A percentile compares a stretch with the other conserved stretches of the same genome.
Evolutionary conservation across 2,888 invertebrate genomes (phyloP).

Genomic region (Chironomus tentans): DNA sequence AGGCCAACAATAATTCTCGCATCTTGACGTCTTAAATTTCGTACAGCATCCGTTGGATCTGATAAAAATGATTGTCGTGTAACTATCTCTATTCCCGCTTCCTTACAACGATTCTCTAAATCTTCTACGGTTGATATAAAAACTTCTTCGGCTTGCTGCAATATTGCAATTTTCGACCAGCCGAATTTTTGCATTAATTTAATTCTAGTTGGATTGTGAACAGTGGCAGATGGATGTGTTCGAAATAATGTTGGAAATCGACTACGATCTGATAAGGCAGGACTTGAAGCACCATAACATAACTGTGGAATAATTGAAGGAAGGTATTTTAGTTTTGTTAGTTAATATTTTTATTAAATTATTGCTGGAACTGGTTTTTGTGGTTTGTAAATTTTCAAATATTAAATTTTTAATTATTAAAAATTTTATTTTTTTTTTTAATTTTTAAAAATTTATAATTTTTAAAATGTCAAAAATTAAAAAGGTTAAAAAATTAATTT

Average conservation of each 20-base stretch:
- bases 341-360: too few species aligned
- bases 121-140: constrained; percentile 96
- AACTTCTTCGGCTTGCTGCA: constrained; percentile 98
- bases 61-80: constrained; percentile 94
- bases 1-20: constrained; percentile 96
- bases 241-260: constrained; percentile 97
- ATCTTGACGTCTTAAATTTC: constrained; percentile 89
- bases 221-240: constrained; percentile 98
- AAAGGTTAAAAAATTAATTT: too few species aligned
- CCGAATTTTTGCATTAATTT: constrained; percentile 94
- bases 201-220: constrained; percentile 96
- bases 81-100: constrained; percentile 87
- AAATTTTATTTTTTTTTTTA: too few species aligned
- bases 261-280: constrained; percentile 92
- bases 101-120: constrained; percentile 86
- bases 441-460: too few species aligned
- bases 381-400: too few species aligned
- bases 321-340: too few species aligned
- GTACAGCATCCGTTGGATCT: constrained; percentile 92
- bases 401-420: too few species aligned
- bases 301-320: constrained; percentile 51
- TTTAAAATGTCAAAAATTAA: too few species aligned
- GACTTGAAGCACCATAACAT: constrained; percentile 97
- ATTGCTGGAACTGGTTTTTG: too few species aligned
- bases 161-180: constrained; percentile 94